phyloP scores from a whole-genome alignment of 1,140 invertebrate species.

The Drosophila punjabiensis region DNA sequence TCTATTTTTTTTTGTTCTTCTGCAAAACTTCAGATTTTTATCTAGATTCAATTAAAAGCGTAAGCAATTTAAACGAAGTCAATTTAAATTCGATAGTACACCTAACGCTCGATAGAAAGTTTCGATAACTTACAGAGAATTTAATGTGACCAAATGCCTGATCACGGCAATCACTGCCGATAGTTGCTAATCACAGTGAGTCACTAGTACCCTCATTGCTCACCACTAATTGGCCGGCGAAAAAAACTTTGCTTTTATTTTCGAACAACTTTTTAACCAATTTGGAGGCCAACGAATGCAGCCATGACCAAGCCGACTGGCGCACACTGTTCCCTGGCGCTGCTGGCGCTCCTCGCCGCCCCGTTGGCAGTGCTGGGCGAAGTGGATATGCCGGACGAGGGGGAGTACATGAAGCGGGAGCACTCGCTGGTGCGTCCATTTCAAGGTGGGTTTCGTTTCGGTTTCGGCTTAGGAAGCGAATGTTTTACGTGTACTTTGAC shows the following conservation, averaged over 20 bases:
- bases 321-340: slow-evolving; percentile 46
- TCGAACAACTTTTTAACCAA: neutral
- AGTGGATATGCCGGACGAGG: slow-evolving; percentile 25
- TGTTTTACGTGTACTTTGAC: slow-evolving; percentile 22
- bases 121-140: slow-evolving; percentile 11
- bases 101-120: neutral
- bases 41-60: neutral
- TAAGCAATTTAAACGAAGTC: neutral
- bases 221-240: slow-evolving; percentile 42
- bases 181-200: slow-evolving; percentile 26
- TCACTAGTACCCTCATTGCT: slow-evolving; percentile 21
- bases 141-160: neutral
- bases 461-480: neutral
- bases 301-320: slow-evolving; percentile 59
- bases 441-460: slow-evolving; percentile 91
- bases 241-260: slow-evolving; percentile 30
- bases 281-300: slow-evolving; percentile 60
- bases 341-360: slow-evolving; percentile 53
- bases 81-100: slow-evolving; percentile 4
- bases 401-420: slow-evolving; percentile 88
- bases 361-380: slow-evolving; percentile 38
- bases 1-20: neutral
- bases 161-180: slow-evolving; percentile 4
- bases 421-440: slow-evolving; percentile 97
- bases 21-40: neutral